Conservation (phyloP, 2,113 vertebrate species). For the Thryonomys swinderianus region DNA sequence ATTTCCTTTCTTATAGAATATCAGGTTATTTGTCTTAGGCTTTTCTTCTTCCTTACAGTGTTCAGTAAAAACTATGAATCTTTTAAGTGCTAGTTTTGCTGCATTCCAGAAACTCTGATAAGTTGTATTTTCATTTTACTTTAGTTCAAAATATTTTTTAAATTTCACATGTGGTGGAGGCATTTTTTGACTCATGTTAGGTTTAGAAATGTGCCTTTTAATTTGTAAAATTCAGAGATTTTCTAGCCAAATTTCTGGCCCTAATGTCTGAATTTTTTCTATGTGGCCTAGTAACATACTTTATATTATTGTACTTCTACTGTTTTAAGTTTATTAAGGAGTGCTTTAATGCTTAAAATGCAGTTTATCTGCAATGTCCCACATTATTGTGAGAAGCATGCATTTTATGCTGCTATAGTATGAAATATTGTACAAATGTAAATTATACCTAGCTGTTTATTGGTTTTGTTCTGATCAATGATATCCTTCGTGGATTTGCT, state of each 20-base stretch:
- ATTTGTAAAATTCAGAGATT: not conserved
- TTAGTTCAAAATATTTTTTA: not conserved
- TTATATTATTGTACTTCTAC: not conserved
- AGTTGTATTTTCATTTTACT: not conserved
- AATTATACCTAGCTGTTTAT: not conserved
- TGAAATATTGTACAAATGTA: not conserved
- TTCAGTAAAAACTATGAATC: not conserved
- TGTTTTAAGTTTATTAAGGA: not conserved
- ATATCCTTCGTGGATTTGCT: not conserved
- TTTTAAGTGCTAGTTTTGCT: not conserved
- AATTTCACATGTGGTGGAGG: not conserved
- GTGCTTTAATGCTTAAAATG: not conserved
- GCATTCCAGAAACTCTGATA: not conserved
- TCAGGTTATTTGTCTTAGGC: not conserved
- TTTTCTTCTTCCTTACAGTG: not conserved
- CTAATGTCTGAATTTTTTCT: not conserved
- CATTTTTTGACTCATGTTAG: not conserved
- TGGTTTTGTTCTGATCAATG: not conserved
- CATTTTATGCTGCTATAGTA: not conserved
- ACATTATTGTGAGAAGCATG: not conserved
- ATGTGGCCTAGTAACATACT: not conserved
- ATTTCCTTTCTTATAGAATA: not conserved
- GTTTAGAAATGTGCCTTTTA: not conserved
- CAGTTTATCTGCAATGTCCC: not conserved
- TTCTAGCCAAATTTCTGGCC: not conserved